Evolutionary conservation across 2,113 vertebrate species (phyloP), one percentile per base, ranked within the genome.

Genomic region (Rhinoderma darwinii): DNA sequence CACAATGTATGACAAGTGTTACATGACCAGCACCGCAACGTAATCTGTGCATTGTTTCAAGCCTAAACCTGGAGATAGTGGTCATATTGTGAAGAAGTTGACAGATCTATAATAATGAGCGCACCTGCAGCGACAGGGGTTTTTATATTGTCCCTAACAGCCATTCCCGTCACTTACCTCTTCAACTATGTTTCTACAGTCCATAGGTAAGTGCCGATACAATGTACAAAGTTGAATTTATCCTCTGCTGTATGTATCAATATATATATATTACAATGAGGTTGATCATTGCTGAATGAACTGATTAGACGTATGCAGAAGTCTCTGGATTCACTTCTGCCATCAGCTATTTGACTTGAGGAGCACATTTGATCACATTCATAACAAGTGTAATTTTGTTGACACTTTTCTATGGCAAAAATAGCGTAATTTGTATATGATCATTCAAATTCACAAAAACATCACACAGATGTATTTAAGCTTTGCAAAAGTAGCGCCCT

Each of bases 41-140:
- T 74, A 74, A 81, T 10, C 68, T 39, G 47, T 27, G 35, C 54
- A 30, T 75, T 27, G 0, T 25, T 37, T 27, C 17, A 22, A 32
- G 5, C 43, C 37, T 44, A 25, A 43, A 73, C 3, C 17, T 47
- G 61, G 59, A 86, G 25, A 81, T 86, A 75, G 20, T 51, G 63
- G n/a, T 4, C 10, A 50, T 22, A 20, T 73, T 32, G 18, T 81
- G 17, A 81, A 66, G 54, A 43, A 72, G 12, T 25, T 10, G 37
- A 2, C 30, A 32, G 43, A 32, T 77, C 51, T 66, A 90, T 81
- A 54, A 91, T 86, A 84, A 97, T 97, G 96, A 97, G 94, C 82
- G 96, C 95, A 72, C 94, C 96, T 32, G 95, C 96, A 7, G 96
- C 96, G 89, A 97, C 96, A 1, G 95, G 96, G 41, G 96, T 97